Percentiles rank a stretch among this genome's conserved stretches.
phyloP scores from a whole-genome alignment of 1,140 invertebrate species.

The Colletes latitarsis region DNA sequence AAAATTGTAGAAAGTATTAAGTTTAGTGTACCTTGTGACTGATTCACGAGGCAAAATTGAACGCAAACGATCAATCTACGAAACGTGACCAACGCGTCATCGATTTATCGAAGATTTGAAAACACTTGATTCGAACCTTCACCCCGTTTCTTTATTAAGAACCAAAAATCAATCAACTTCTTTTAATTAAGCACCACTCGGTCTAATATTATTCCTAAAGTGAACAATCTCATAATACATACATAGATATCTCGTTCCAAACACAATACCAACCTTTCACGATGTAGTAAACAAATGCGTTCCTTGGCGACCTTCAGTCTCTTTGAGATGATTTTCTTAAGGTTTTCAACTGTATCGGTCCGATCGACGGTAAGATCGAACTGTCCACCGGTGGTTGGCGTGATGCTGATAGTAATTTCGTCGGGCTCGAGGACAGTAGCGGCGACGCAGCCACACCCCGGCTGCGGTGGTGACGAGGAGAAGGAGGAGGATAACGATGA shows the following conservation, averaged over 20 bases:
- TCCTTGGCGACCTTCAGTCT: conserved; percentile 95
- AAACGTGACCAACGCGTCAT: background rate
- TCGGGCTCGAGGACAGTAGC: conserved; percentile 80
- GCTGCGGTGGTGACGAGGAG: conserved; percentile 62
- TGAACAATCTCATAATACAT: too few relatives aligned
- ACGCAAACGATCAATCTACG: conserved; percentile 2
- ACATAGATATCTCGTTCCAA: background rate
- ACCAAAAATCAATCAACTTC: background rate
- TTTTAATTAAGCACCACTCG: background rate
- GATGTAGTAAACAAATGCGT: conserved; percentile 93
- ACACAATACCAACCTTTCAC: conserved; percentile 87
- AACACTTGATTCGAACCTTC: background rate
- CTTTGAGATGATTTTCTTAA: conserved; percentile 95
- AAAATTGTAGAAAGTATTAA: conserved; percentile 14
- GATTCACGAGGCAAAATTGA: conserved; percentile 43
- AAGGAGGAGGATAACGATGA: conserved; percentile 34
- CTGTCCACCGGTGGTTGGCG: conserved; percentile 94
- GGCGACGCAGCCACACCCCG: conserved; percentile 82
- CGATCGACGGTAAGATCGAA: conserved; percentile 91
- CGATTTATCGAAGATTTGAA: background rate
- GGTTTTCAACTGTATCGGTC: conserved; percentile 90
- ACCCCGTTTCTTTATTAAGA: background rate
- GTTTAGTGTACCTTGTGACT: conserved; percentile 10
- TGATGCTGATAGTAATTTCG: conserved; percentile 90
- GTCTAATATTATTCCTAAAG: background rate